Base-by-base conservation (phyloP, 2,888 invertebrate species). In the Melinopterus prodromus region DNA sequence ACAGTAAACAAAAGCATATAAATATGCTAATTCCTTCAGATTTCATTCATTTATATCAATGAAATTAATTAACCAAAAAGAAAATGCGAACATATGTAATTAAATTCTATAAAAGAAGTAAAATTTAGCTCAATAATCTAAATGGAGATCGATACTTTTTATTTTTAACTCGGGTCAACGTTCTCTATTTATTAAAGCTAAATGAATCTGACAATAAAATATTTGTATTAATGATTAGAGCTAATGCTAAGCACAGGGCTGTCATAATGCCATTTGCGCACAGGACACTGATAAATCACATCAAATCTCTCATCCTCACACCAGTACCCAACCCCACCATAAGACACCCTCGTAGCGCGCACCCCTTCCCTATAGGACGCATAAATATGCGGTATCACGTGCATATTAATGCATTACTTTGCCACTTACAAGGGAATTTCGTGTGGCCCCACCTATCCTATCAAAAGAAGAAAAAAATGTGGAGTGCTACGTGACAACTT, bases 401-500 rank as follows among this genome's bases (percentile, higher is more conserved):
- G 53, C 80, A 79, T 82, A 80, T 81, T 80, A 82, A 81, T 83
- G 81, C 83, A 84, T 84, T 83, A 81, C 80, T 80, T 77, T 80
- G 80, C 80, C 81, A 84, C 82, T 84, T 83, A 85, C 84, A 84
- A 82, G 83, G 82, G 82, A 83, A 84, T 84, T 84, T 83, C 82
- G 85, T 84, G 85, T 85, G 84, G 85, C 84, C 84, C 83, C 71
- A 81, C 84, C 84, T 83, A 84, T 84, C 83, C 74, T 78, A 78
- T 53, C 35, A 53, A 53, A 53, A 53, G 53, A 53, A 53, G 53
- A 12, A 53, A 53, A 53, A 53, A 9, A 53, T 3, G 53, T 53
- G 53, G 53, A 53, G 53, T 53, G 53, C 69, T 80, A 80, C 80
- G 80, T 80, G 80, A 80, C 80, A 53, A 71, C 35, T 78, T 75